Evolutionary conservation across 1,140 invertebrate species (phyloP).

Genomic region (Hyles vespertilio): DNA sequence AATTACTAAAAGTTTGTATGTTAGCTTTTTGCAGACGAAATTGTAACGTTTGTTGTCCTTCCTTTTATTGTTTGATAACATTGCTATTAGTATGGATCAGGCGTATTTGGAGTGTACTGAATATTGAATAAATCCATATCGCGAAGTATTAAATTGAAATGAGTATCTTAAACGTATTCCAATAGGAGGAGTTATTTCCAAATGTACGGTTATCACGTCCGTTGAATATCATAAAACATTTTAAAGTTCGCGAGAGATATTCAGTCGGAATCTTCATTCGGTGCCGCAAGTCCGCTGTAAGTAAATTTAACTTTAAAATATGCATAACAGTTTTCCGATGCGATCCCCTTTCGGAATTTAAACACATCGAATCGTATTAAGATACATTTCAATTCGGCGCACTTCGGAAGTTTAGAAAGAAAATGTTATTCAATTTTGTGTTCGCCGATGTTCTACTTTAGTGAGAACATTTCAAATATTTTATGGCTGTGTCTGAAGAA

Average conservation of each 20-base stretch:
- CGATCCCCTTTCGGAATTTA: slow-evolving; percentile 67
- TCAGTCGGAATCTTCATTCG: slow-evolving; percentile 51
- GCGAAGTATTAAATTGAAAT: slow-evolving; percentile 24
- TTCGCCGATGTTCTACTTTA: neutral
- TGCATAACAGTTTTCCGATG: slow-evolving; percentile 73
- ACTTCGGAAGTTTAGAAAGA: slow-evolving; percentile 37
- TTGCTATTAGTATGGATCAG: slow-evolving; percentile 35
- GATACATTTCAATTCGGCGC: slow-evolving; percentile 67
- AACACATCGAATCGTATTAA: slow-evolving; percentile 70
- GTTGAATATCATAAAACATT: slow-evolving; percentile 60
- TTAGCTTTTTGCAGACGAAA: neutral
- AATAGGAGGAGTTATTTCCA: slow-evolving; percentile 30
- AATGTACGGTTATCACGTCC: slow-evolving; percentile 45
- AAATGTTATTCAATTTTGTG: too few relatives aligned
- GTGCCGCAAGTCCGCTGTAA: slow-evolving; percentile 44
- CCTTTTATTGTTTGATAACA: slow-evolving; percentile 5
- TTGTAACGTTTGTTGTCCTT: too few relatives aligned
- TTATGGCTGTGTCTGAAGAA: too few relatives aligned
- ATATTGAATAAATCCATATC: slow-evolving; percentile 6
- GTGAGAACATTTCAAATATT: neutral
- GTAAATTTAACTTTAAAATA: slow-evolving; percentile 75
- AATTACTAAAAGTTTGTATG: slow-evolving; percentile 25
- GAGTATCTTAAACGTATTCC: slow-evolving; percentile 31
- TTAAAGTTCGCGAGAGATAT: slow-evolving; percentile 56
- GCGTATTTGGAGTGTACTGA: slow-evolving; percentile 6